Evolutionary conservation across 1,140 invertebrate genomes (phyloP).

Genomic region (Calliopsis andreniformis): DNA sequence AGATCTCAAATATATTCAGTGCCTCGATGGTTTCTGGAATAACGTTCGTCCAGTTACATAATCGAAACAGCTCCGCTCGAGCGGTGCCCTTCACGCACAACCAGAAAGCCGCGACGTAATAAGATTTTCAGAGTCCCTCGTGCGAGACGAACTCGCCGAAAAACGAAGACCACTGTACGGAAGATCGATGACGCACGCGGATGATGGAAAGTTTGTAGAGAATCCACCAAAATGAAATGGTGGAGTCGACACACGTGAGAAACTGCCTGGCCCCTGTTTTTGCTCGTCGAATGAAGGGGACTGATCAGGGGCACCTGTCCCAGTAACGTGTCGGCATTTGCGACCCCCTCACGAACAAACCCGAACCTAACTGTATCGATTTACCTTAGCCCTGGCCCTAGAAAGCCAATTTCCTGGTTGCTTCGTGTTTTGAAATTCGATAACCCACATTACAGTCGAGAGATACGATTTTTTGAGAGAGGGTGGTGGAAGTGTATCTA

Average conservation of each 20-base stretch:
- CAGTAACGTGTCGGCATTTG: conserved; percentile 9
- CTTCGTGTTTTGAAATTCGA: conserved; percentile 38
- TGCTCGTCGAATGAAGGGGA: conserved; percentile 25
- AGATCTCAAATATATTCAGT: not conserved
- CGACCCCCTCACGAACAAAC: conserved; percentile 22
- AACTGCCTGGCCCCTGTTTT: conserved; percentile 32
- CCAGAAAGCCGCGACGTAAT: not conserved
- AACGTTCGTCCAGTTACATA: conserved; percentile 11
- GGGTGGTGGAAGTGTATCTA: not conserved
- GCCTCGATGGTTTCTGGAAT: conserved; percentile 14
- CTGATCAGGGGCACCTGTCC: conserved; percentile 54
- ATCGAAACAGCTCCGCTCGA: not conserved
- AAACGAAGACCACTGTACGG: not conserved
- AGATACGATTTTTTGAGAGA: not conserved
- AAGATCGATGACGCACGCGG: no score
- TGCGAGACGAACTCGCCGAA: not conserved
- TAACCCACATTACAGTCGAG: not conserved
- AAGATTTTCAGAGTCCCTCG: not conserved
- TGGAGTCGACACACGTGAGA: conserved; percentile 22
- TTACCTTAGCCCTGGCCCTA: conserved; percentile 31
- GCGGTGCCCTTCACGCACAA: not conserved
- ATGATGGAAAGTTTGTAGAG: no score
- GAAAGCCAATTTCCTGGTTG: conserved; percentile 39
- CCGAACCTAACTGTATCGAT: conserved; percentile 37
- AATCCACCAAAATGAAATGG: conserved; percentile 40